These are phyloP conservation scores for Vanessa cardui DNA, from an alignment of 2,888 invertebrate species.

Conservation along the genomic window DNA sequence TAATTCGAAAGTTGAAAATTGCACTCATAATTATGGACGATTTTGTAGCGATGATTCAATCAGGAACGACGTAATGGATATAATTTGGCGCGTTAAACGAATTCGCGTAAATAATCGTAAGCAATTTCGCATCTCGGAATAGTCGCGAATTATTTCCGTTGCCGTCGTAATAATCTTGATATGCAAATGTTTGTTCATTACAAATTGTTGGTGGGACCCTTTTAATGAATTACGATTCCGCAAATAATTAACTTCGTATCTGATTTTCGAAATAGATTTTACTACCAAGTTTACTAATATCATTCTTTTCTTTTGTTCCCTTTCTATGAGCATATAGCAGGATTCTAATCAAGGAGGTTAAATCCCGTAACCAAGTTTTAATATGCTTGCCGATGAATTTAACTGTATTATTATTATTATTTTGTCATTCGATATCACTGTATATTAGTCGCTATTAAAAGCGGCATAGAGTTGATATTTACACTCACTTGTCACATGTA, in stretches of 20 bases:
- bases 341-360: slow-evolving; percentile 81
- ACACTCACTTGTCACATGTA: slow-evolving; percentile 89
- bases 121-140: slow-evolving; percentile 43
- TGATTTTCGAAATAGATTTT: slow-evolving; percentile 51
- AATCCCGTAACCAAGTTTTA: slow-evolving; percentile 76
- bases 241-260: slow-evolving; percentile 49
- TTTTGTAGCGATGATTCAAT: slow-evolving; percentile 47
- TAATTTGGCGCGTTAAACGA: slow-evolving; percentile 44
- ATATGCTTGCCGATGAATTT: slow-evolving; percentile 78
- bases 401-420: slow-evolving; percentile 67
- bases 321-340: slow-evolving; percentile 81
- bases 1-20: slow-evolving; percentile 12
- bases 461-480: slow-evolving; percentile 62
- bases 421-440: slow-evolving; percentile 63
- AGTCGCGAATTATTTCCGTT: slow-evolving; percentile 46
- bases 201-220: slow-evolving; percentile 61
- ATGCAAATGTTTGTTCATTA: slow-evolving; percentile 48
- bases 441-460: slow-evolving; percentile 56
- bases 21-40: slow-evolving; percentile 44
- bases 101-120: slow-evolving; percentile 41
- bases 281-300: slow-evolving; percentile 75
- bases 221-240: slow-evolving; percentile 43
- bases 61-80: slow-evolving; percentile 48
- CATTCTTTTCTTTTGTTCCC: slow-evolving; percentile 75
- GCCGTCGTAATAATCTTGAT: slow-evolving; percentile 45